Conservation (phyloP, 2,888 invertebrate species). For the Abrostola triplasia region DNA sequence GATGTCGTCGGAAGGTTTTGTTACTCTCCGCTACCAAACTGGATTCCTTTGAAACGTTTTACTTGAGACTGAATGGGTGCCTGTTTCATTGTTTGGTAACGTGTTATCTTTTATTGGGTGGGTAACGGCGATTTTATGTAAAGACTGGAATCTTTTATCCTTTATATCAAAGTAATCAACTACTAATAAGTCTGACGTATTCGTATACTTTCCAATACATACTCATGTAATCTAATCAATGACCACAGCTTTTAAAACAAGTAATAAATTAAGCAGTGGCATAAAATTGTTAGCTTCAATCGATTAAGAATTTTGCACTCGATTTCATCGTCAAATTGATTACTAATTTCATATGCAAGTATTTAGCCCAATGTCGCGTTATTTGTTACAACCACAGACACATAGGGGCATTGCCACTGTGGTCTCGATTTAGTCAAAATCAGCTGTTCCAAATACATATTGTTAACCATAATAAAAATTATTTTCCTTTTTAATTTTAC, state of each 20-base stretch:
- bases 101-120: constrained; percentile 57
- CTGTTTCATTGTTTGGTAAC: constrained; percentile 71
- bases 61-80: constrained; percentile 71
- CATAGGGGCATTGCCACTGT: constrained; percentile 24
- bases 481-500: too few species aligned
- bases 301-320: constrained; percentile 21
- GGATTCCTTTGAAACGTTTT: constrained; percentile 76
- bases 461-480: background rate
- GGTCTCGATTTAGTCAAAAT: constrained; percentile 11
- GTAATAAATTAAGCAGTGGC: constrained; percentile 1
- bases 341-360: constrained; percentile 14
- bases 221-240: background rate
- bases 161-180: constrained; percentile 5
- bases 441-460: constrained; percentile 4
- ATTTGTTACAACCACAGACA: constrained; percentile 18
- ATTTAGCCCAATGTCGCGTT: constrained; percentile 40
- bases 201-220: constrained; percentile 10
- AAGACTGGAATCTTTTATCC: constrained; percentile 16
- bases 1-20: constrained; percentile 63
- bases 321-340: constrained; percentile 28
- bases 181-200: background rate
- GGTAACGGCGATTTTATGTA: constrained; percentile 46
- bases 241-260: background rate
- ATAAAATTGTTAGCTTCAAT: constrained; percentile 19
- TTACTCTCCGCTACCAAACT: constrained; percentile 72